Evolutionary conservation across 1,140 invertebrate genomes (phyloP).

Genomic region (Eurosta solidaginis): DNA sequence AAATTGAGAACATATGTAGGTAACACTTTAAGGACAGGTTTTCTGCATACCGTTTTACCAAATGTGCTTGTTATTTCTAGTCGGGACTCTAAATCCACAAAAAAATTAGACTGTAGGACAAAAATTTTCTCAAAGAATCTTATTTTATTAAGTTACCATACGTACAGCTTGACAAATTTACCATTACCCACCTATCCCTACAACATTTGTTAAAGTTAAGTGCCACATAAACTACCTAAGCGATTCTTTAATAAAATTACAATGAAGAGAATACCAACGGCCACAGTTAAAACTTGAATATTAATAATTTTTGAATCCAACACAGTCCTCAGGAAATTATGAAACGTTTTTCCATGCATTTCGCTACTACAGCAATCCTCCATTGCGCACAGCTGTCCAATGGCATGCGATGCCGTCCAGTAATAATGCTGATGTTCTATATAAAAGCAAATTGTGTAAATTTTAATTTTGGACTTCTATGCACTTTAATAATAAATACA

Average conservation of each 20-base stretch:
- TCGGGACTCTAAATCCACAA: no score
- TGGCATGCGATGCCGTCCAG: neutral
- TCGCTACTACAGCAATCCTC: conserved; percentile 53
- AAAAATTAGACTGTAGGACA: neutral
- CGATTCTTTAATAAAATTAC: conserved; percentile 53
- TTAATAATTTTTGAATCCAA: conserved; percentile 55
- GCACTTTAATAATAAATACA: no score
- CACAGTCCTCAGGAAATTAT: conserved; percentile 52
- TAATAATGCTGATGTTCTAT: neutral
- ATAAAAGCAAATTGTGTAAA: no score
- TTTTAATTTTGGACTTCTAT: no score
- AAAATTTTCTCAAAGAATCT: neutral
- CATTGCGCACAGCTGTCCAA: conserved; percentile 36
- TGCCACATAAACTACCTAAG: conserved; percentile 53
- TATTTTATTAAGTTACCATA: conserved; percentile 8
- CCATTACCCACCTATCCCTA: neutral
- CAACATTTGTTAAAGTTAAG: conserved; percentile 38
- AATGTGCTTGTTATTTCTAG: no score
- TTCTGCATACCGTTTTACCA: no score
- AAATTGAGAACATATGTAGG: no score
- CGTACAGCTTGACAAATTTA: neutral
- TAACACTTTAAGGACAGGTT: no score
- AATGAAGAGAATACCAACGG: conserved; percentile 56
- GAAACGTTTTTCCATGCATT: conserved; percentile 51
- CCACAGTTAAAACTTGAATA: conserved; percentile 53